These are phyloP conservation scores for Cheilosia scutellata DNA, from an alignment of 2,888 invertebrate species.

Conservation along the genomic window DNA sequence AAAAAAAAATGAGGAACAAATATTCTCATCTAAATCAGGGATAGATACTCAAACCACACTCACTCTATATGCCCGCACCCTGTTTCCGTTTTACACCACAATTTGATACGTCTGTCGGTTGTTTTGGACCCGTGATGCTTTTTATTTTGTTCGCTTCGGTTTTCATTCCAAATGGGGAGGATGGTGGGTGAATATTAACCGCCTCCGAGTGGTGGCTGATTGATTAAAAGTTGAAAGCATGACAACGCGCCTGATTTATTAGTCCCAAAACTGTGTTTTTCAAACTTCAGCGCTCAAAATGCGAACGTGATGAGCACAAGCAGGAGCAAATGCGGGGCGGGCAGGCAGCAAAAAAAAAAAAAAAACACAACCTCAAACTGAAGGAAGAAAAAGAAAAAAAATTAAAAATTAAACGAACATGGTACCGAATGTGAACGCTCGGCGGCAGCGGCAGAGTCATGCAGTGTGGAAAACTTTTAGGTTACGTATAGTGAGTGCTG, in stretches of 20 bases:
- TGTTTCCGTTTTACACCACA: constrained; percentile 68
- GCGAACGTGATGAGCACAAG: constrained; percentile 52
- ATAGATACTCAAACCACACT: constrained; percentile 9
- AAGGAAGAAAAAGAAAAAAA: constrained; percentile 56
- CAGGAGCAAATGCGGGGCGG: background rate
- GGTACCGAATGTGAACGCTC: constrained; percentile 56
- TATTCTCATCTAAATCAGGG: constrained; percentile 53
- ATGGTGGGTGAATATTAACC: constrained; percentile 65
- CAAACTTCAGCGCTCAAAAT: constrained; percentile 74
- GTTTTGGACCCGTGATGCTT: constrained; percentile 64
- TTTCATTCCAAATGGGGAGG: background rate
- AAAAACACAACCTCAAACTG: constrained; percentile 11
- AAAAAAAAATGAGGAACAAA: constrained; percentile 16
- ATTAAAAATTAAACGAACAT: constrained; percentile 74
- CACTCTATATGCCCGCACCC: constrained; percentile 22
- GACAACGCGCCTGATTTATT: constrained; percentile 75
- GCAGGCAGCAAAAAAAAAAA: constrained; percentile 15
- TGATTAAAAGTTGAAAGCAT: constrained; percentile 76
- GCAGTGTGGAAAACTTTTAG: constrained; percentile 65
- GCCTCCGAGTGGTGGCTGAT: constrained; percentile 74
- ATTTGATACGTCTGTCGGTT: constrained; percentile 74
- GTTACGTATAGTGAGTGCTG: constrained; percentile 69
- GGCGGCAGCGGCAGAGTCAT: constrained; percentile 24
- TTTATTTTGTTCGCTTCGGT: constrained; percentile 8
- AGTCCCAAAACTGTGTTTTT: constrained; percentile 76